Base-by-base conservation (phyloP, 2,797 vertebrate species). In the Pelodytes ibericus region DNA sequence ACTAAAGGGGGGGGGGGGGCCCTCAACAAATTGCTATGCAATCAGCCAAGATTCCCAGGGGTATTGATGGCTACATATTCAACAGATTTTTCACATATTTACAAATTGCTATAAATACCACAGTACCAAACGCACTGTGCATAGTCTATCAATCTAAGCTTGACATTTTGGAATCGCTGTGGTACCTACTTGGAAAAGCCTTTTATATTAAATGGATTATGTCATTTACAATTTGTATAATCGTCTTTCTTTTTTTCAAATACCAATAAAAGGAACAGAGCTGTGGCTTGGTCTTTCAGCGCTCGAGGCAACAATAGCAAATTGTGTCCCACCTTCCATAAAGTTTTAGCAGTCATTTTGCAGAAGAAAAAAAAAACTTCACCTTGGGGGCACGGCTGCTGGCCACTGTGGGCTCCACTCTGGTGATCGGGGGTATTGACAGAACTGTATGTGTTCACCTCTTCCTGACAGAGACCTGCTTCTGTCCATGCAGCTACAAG, bases 21-120 rank as follows among this genome's bases (percentile, higher is more conserved):
- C n/a, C 13, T 77, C 13, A 36, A 33, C 36, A 71, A 77, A 71
- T 77, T 65, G 68, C 61, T 59, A 26, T 44, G 75, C 62, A 71
- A 77, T 77, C 68, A 77, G 6, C 29, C 2, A 44, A 69, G 30
- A 69, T 29, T 69, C 65, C 73, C 73, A 53, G 26, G 30, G 57
- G 64, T 31, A 61, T 61, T 26, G 30, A 15, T 39, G 41, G 44
- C 44, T 33, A 41, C 25, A 58, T 29, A 59, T 60, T 60, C 33
- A 29, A 65, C 47, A 65, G 26, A 53, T 74, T 74, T 65, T 39
- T 39, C 57, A 51, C 41, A 68, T 67, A 75, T 75, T 75, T 66
- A 47, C n/a, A 62, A 51, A 69, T 53, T 27, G 57, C 53, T 67
- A 15, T 31, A 4, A 75, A 60, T 68, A 25, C 36, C 49, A 53